A percentile compares a stretch with the other conserved stretches of the same genome.
Evolutionary conservation across 2,888 invertebrate genomes (phyloP).

Genomic region (Sceliomorpha sp.): DNA sequence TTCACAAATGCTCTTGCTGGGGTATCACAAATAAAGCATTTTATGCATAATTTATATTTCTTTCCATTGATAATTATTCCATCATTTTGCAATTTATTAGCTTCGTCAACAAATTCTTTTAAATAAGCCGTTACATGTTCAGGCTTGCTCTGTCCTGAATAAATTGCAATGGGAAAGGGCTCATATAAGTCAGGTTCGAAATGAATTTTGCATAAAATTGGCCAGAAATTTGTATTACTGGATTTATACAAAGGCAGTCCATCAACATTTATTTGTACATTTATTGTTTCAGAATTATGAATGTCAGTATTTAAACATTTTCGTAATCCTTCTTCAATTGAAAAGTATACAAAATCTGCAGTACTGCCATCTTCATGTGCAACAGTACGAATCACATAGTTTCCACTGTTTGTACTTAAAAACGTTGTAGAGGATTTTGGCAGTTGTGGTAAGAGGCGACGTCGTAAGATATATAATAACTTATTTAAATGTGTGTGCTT

Average conservation of each 20-base stretch:
- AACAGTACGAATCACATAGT: slow-evolving; percentile 19
- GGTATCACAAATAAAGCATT: slow-evolving; percentile 47
- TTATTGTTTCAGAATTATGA: slow-evolving; percentile 22
- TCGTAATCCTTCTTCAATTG: slow-evolving; percentile 26
- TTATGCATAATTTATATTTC: slow-evolving; percentile 26
- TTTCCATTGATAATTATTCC: slow-evolving; percentile 35
- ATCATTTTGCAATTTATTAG: slow-evolving; percentile 27
- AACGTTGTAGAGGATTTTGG: slow-evolving; percentile 50
- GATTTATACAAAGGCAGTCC: slow-evolving; percentile 46
- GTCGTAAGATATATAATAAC: slow-evolving; percentile 27
- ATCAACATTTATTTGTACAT: slow-evolving; percentile 39
- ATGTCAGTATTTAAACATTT: slow-evolving; percentile 30
- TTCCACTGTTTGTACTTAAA: slow-evolving; percentile 12
- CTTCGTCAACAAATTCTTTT: slow-evolving; percentile 43
- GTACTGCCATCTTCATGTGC: slow-evolving; percentile 6
- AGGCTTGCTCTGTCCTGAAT: slow-evolving; percentile 48
- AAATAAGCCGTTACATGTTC: slow-evolving; percentile 36
- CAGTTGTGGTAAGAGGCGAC: slow-evolving; percentile 38
- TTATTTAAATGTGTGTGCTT: slow-evolving; percentile 19
- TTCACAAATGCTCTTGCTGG: slow-evolving; percentile 51
- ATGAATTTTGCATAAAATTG: slow-evolving; percentile 45
- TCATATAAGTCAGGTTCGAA: slow-evolving; percentile 41
- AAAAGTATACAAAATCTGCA: slow-evolving; percentile 37
- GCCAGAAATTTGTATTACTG: slow-evolving; percentile 39
- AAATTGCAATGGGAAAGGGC: slow-evolving; percentile 51